Evolutionary conservation across 2,797 vertebrate species (phyloP).

Genomic region (Diplodus sargus): DNA sequence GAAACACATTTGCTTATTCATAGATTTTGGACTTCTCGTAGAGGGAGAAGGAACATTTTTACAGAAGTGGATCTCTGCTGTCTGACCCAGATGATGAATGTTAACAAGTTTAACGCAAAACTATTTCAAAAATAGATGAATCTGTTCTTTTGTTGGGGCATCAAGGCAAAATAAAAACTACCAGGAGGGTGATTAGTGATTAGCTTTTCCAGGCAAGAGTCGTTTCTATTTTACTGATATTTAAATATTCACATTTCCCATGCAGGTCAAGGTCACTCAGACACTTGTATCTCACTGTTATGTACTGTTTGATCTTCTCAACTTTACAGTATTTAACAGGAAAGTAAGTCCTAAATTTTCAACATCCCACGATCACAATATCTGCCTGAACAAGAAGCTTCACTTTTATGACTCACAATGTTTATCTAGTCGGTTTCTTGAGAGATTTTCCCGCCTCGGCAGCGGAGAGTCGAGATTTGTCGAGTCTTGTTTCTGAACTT

Average conservation of each 20-base stretch:
- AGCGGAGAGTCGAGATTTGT: background rate
- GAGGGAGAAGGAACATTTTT: background rate
- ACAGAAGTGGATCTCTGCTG: background rate
- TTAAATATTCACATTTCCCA: background rate
- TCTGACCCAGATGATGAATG: no score
- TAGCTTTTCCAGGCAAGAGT: no score
- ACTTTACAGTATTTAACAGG: background rate
- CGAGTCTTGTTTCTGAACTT: background rate
- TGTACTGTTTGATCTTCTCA: background rate
- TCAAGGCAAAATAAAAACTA: no score
- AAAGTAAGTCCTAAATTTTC: background rate
- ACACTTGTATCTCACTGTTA: background rate
- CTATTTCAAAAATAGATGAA: no score
- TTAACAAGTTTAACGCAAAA: no score
- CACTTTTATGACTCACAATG: background rate
- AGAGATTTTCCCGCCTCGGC: background rate
- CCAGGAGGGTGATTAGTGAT: no score
- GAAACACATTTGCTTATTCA: background rate
- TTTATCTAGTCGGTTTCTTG: background rate
- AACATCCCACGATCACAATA: background rate
- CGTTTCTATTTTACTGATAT: background rate
- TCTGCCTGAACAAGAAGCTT: background rate
- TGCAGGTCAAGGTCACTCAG: background rate
- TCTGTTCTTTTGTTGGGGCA: background rate
- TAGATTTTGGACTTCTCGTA: background rate